Evolutionary conservation across 2,888 invertebrate species (phyloP).

Genomic region (Chrysotoxum bicinctum): DNA sequence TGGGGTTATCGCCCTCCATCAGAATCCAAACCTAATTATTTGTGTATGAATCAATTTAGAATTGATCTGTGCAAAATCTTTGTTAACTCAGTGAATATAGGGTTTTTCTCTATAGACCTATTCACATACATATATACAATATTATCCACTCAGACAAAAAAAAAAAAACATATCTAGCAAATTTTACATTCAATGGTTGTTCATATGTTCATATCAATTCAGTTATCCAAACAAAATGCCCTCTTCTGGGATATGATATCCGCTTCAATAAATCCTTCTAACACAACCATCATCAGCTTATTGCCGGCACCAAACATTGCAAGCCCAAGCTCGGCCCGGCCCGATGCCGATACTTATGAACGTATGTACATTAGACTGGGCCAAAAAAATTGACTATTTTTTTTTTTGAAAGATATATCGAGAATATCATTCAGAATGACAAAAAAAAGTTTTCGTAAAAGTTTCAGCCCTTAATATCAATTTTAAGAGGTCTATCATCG

Average conservation of each 20-base stretch:
- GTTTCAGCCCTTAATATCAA: too few relatives aligned
- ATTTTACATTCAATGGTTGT: conserved; percentile 36
- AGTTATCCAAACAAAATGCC: conserved; percentile 39
- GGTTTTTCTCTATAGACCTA: background rate
- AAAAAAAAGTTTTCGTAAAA: too few relatives aligned
- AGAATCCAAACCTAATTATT: conserved; percentile 1
- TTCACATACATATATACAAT: background rate
- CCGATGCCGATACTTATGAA: background rate
- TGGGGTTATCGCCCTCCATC: background rate
- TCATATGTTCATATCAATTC: conserved; percentile 31
- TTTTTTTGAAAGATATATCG: too few relatives aligned
- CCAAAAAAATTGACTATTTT: too few relatives aligned
- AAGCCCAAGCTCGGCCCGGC: too few relatives aligned
- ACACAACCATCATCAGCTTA: conserved; percentile 31
- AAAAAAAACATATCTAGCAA: background rate
- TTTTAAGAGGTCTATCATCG: too few relatives aligned
- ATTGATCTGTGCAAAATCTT: background rate
- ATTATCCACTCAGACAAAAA: background rate
- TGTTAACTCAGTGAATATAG: background rate
- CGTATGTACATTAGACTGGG: too few relatives aligned
- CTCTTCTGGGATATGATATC: conserved; percentile 19
- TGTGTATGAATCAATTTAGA: conserved; percentile 14
- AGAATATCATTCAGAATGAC: too few relatives aligned
- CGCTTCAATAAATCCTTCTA: conserved; percentile 45
- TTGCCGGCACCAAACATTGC: conserved; percentile 31